Evolutionary conservation across 2,113 vertebrate genomes (phyloP).

Genomic region (Lucifuga dentata): DNA sequence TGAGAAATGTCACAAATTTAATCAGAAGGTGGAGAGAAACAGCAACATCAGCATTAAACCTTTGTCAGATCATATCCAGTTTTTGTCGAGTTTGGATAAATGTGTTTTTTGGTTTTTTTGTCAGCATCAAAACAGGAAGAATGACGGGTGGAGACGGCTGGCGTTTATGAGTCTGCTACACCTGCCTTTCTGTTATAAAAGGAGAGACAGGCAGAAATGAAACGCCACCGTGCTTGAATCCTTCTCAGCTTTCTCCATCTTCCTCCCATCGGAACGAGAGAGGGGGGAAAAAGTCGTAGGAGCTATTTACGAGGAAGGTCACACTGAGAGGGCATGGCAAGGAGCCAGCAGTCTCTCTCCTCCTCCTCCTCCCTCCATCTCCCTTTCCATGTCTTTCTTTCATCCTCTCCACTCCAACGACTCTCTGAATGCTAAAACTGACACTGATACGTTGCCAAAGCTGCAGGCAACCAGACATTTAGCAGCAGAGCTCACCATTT

Average conservation of each 20-base stretch:
- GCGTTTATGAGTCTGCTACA: constrained; percentile 40
- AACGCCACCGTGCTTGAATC: constrained; percentile 48
- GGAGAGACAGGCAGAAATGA: constrained; percentile 44
- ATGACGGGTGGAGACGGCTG: constrained; percentile 7
- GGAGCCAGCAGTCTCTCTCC: constrained; percentile 78
- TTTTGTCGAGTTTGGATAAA: neutral
- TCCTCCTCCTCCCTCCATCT: constrained; percentile 48
- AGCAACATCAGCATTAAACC: constrained; percentile 2
- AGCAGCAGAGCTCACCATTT: neutral
- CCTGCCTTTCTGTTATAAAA: constrained; percentile 45
- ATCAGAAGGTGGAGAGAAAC: constrained; percentile 7
- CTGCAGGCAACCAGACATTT: neutral
- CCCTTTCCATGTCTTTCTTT: constrained; percentile 42
- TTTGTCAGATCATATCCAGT: neutral
- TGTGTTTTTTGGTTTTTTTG: neutral
- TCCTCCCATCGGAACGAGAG: constrained; percentile 61
- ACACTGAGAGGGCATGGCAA: constrained; percentile 85
- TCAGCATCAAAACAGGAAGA: neutral
- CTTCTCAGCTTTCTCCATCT: constrained; percentile 61
- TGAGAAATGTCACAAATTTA: constrained; percentile 64
- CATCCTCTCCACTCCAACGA: constrained; percentile 32
- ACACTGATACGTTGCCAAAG: constrained; percentile 29
- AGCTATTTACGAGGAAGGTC: constrained; percentile 88
- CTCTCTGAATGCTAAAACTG: constrained; percentile 20
- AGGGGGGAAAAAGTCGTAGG: constrained; percentile 70